Conservation (phyloP, 2,888 invertebrate genomes). For the Agelastica alni region DNA sequence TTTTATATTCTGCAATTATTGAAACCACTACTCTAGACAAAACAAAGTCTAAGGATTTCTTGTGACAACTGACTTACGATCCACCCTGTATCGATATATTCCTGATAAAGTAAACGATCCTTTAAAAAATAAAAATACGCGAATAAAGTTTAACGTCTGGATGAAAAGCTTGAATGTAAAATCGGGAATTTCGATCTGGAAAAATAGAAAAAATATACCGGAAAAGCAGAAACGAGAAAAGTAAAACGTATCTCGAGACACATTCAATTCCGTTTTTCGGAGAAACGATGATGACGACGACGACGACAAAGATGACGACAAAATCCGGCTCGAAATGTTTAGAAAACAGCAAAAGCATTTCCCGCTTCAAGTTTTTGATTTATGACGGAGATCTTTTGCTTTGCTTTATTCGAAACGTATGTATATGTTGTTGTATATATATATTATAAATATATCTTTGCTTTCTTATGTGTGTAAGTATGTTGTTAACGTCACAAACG, state of each 20-base stretch:
- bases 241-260: neutral
- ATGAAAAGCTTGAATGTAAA: no score
- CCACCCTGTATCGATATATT: no score
- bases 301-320: constrained; percentile 1
- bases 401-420: constrained; percentile 14
- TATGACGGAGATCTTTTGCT: constrained; percentile 5
- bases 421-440: neutral
- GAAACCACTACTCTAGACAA: no score
- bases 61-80: no score
- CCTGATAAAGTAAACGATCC: no score
- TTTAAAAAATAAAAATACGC: no score
- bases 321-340: constrained; percentile 13
- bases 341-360: constrained; percentile 20
- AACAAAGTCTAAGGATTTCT: no score
- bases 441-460: neutral
- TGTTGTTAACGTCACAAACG: constrained; percentile 16
- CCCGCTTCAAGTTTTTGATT: constrained; percentile 11
- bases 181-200: no score
- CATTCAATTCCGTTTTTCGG: constrained; percentile 16
- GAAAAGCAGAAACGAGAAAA: neutral
- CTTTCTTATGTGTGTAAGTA: constrained; percentile 9
- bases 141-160: no score
- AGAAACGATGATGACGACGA: constrained; percentile 9
- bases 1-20: no score
- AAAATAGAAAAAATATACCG: neutral